Percentiles rank a stretch among this genome's conserved stretches.
Conservation (phyloP, 2,888 invertebrate genomes). For the Cephonodes hylas region DNA sequence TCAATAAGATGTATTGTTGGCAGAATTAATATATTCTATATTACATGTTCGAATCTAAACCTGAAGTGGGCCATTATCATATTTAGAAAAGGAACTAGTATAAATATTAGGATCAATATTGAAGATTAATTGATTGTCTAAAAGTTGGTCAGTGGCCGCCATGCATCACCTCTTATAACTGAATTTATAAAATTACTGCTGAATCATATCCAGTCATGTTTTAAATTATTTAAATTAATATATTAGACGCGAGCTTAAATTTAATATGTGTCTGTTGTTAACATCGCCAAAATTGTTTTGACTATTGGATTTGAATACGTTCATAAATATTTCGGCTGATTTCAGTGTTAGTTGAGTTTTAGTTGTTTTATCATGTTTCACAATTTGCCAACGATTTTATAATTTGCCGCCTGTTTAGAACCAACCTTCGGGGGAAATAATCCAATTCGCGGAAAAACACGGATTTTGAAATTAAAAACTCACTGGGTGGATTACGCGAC, state of each 20-base stretch:
- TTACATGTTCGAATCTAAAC: too few relatives aligned
- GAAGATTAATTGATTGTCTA: too few relatives aligned
- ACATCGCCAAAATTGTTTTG: neutral
- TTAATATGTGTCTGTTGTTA: neutral
- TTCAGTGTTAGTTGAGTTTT: neutral
- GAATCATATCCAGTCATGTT: neutral
- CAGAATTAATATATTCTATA: too few relatives aligned
- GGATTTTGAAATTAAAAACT: neutral
- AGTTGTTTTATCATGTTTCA: too few relatives aligned
- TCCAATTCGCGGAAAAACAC: neutral
- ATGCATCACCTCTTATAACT: neutral
- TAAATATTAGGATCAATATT: too few relatives aligned
- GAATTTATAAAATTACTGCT: neutral
- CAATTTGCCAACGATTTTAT: too few relatives aligned
- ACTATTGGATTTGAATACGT: neutral
- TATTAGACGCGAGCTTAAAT: constrained; percentile 4
- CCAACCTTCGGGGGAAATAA: neutral
- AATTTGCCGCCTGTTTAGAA: too few relatives aligned
- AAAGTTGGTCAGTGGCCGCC: neutral
- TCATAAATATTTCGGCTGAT: neutral
- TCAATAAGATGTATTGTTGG: too few relatives aligned
- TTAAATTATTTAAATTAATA: neutral
- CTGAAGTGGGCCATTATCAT: too few relatives aligned
- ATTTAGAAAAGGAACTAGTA: too few relatives aligned
- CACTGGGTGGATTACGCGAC: neutral